Evolutionary conservation across 2,888 invertebrate species (phyloP).

Genomic region (Drymonia ruficornis): DNA sequence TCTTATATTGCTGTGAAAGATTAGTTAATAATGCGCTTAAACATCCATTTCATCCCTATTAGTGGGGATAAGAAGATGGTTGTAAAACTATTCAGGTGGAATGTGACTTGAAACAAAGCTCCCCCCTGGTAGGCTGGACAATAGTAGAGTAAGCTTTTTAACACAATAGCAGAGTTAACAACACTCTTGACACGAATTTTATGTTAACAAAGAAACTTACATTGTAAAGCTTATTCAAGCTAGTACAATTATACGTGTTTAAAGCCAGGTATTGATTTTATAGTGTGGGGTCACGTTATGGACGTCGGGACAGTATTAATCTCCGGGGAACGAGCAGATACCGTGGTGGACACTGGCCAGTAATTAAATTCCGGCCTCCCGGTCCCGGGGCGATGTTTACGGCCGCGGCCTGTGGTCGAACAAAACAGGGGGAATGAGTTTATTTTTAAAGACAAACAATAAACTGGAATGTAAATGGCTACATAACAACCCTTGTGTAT

Average conservation of each 20-base stretch:
- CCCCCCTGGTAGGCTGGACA: too few species aligned
- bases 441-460: conserved; percentile 13
- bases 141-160: too few species aligned
- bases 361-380: conserved; percentile 71
- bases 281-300: background rate
- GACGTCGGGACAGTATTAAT: conserved; percentile 28
- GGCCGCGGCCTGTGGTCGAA: conserved; percentile 46
- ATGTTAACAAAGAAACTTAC: too few species aligned
- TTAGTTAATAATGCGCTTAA: background rate
- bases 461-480: conserved; percentile 5
- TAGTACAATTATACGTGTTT: too few species aligned
- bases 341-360: conserved; percentile 55
- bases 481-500: conserved; percentile 6
- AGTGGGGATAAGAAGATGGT: too few species aligned
- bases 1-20: background rate
- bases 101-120: too few species aligned
- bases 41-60: too few species aligned
- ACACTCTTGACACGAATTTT: too few species aligned
- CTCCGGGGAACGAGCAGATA: conserved; percentile 35
- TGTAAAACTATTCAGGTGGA: too few species aligned
- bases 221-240: too few species aligned
- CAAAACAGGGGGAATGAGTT: conserved; percentile 49
- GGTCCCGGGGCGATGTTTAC: conserved; percentile 49
- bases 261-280: background rate
- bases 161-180: too few species aligned